Base-by-base conservation (phyloP, 2,797 vertebrate species). In the Tinamus major region DNA sequence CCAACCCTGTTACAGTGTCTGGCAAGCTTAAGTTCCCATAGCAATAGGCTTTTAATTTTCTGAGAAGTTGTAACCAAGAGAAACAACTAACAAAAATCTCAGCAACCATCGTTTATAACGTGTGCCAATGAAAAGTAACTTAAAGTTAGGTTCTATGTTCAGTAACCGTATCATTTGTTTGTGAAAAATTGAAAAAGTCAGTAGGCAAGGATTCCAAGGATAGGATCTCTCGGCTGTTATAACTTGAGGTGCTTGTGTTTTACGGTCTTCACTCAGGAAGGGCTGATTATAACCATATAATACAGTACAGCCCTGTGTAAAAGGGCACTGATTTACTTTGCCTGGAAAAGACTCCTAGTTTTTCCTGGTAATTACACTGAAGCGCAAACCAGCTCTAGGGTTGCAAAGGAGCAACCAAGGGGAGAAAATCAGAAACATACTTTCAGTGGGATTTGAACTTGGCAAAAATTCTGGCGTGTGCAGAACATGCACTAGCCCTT, bases 261-360 rank as follows among this genome's bases (percentile, higher is more conserved):
- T 78, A 91, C 39, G n/a, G 72, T 76, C 72, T 88, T 84, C 81
- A 79, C 86, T 84, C 76, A 69, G 76, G 87, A 93, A 78, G 39
- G 55, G 92, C 42, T 4, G 0, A 80, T 62, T 76, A 79, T 76
- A 92, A 88, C 61, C 1, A 2, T 56, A 90, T 94, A 77, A 86
- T 31, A 49, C 8, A 49, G 37, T 35, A 61, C 48, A 89, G 80
- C 71, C 87, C 84, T 53, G n/a, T 71, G 31, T 56, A 84, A 84
- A 87, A 91, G 39, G 65, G 67, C 74, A 51, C 81, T 70, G 13
- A 86, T 81, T 86, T 91, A 71, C 65, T 53, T 42, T 42, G 51
- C 33, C 44, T 82, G 42, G 31, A 91, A 95, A 86, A 89, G 15
- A 42, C 18, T 92, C 18, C 31, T 39, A 31, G 51, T 71, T 89